Percentiles rank a stretch among this genome's conserved stretches.
These are phyloP conservation scores for Eupsilia transversa DNA, from an alignment of 2,888 invertebrate species.

Conservation along the genomic window DNA sequence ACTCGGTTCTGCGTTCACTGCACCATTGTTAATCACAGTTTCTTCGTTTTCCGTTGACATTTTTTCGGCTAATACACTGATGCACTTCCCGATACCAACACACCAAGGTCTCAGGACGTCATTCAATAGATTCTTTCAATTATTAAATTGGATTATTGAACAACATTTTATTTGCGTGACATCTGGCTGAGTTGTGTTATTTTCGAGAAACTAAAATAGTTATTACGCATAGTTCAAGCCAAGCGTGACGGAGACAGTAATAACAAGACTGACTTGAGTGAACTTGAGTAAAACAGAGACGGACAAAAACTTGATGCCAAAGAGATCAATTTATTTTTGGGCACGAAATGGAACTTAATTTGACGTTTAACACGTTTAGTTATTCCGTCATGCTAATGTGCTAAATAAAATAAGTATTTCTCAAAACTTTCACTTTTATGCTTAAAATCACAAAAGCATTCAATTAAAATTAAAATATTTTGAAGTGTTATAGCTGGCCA, in stretches of 20 bases:
- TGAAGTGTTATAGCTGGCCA: neutral
- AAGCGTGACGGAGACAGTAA: neutral
- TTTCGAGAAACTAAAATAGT: conserved; percentile 22
- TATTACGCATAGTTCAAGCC: neutral
- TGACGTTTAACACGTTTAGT: conserved; percentile 48
- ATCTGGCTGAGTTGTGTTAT: conserved; percentile 44
- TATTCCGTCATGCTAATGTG: neutral
- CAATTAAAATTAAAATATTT: neutral
- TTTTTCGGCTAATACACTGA: conserved; percentile 61
- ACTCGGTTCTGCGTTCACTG: conserved; percentile 70
- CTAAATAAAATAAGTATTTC: neutral
- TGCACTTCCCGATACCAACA: conserved; percentile 57
- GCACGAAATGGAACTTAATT: neutral
- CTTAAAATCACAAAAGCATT: neutral
- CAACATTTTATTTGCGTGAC: conserved; percentile 60
- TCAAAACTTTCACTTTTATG: neutral
- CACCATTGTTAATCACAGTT: conserved; percentile 72
- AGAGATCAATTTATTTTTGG: neutral
- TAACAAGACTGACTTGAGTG: accelerated
- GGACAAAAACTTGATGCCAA: conserved; percentile 14
- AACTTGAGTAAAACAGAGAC: conserved; percentile 35
- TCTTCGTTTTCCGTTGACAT: conserved; percentile 82
- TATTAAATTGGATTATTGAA: conserved; percentile 43
- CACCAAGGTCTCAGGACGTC: conserved; percentile 62
- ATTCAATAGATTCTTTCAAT: conserved; percentile 48